Evolutionary conservation across 2,888 invertebrate species (phyloP).

Genomic region (Drosophila melanosoma): DNA sequence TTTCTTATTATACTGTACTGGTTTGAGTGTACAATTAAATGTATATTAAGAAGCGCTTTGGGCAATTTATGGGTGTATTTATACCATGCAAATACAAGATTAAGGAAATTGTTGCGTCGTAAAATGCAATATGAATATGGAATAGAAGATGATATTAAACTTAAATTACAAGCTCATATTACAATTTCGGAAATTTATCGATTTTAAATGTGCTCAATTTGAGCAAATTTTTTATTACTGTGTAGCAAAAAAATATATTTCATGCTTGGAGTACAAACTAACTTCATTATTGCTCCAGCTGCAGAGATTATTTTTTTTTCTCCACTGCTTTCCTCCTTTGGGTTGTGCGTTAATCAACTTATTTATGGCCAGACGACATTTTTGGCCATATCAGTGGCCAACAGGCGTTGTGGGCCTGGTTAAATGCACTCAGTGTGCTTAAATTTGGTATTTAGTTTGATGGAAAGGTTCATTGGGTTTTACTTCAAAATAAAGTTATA

Average conservation of each 20-base stretch:
- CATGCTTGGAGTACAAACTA: not conserved
- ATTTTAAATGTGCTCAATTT: not conserved
- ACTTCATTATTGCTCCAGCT: conserved; percentile 15
- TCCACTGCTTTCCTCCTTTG: not conserved
- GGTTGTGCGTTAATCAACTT: conserved; percentile 58
- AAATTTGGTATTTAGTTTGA: conserved; percentile 12
- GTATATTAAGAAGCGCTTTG: conserved; percentile 1
- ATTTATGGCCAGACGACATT: conserved; percentile 55
- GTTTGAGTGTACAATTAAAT: conserved; percentile 6
- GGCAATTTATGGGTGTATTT: not conserved
- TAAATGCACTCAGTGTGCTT: conserved; percentile 33
- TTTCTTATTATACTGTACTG: conserved; percentile 25
- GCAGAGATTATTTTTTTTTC: not conserved
- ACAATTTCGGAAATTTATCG: not conserved
- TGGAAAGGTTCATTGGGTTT: conserved; percentile 28
- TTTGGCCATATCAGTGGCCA: conserved; percentile 47
- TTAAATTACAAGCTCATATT: not conserved
- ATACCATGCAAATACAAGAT: not conserved
- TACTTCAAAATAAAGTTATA: conserved; percentile 42
- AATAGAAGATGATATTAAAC: not conserved
- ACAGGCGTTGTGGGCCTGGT: conserved; percentile 30
- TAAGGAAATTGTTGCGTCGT: not conserved
- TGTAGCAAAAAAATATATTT: not conserved
- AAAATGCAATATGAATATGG: not conserved
- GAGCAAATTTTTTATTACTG: not conserved